phyloP scores from a whole-genome alignment of 2,888 invertebrate species.

The Icerya purchasi region DNA sequence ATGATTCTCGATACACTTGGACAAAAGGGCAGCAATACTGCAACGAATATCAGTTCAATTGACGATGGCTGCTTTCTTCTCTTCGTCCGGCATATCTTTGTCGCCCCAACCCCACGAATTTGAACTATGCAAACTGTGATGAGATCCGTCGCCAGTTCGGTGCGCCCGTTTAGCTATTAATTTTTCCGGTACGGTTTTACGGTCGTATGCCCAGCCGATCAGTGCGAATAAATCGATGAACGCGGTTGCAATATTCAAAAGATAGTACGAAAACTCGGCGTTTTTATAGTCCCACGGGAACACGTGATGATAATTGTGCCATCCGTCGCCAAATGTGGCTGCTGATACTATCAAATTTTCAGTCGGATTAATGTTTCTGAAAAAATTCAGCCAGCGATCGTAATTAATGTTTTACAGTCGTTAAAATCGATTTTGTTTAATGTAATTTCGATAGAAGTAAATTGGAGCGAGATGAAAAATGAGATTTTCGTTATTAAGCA shows the following conservation, averaged over 20 bases:
- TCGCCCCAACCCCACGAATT: slow-evolving; percentile 21
- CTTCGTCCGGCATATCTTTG: slow-evolving; percentile 17
- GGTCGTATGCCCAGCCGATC: slow-evolving; percentile 69
- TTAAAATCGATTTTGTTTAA: background rate
- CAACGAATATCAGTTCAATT: background rate
- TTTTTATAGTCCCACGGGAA: slow-evolving; percentile 48
- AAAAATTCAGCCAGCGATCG: too few relatives aligned
- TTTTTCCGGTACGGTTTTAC: slow-evolving; percentile 53
- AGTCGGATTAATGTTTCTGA: slow-evolving; percentile 18
- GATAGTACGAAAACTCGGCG: slow-evolving; percentile 46
- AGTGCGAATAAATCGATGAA: slow-evolving; percentile 62
- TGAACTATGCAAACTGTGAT: slow-evolving; percentile 13
- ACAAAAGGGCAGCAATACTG: too few relatives aligned
- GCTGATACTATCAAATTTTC: slow-evolving; percentile 18
- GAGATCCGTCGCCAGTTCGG: slow-evolving; percentile 35
- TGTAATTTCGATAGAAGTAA: too few relatives aligned
- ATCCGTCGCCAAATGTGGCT: slow-evolving; percentile 18
- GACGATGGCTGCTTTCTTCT: slow-evolving; percentile 7
- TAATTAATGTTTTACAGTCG: background rate
- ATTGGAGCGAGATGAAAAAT: too few relatives aligned
- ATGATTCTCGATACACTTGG: too few relatives aligned
- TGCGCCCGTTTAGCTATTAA: slow-evolving; percentile 44
- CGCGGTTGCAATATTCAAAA: slow-evolving; percentile 47
- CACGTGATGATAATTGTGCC: slow-evolving; percentile 28
- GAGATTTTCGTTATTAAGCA: too few relatives aligned